Conservation (phyloP, 2,797 vertebrate genomes). For the Melanotaenia pygmaea region DNA sequence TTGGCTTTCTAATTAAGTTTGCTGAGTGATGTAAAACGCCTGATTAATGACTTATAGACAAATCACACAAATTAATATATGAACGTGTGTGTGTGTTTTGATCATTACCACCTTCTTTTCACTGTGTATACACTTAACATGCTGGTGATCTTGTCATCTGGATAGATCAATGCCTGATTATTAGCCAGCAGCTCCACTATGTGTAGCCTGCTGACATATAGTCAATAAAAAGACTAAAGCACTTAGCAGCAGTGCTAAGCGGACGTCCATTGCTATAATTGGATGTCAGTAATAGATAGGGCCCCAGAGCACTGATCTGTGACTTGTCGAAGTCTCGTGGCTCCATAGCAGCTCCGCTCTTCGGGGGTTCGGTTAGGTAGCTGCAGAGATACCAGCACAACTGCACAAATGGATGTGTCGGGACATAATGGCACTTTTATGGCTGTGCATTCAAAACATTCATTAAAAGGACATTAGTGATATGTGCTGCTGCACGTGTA, state of each 20-base stretch:
- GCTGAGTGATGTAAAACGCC: conserved; percentile 32
- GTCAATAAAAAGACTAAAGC: conserved; percentile 77
- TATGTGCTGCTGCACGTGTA: conserved; percentile 45
- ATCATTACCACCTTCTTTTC: not conserved
- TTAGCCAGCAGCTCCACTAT: conserved; percentile 57
- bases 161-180: conserved; percentile 67
- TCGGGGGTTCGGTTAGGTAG: not conserved
- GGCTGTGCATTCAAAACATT: conserved; percentile 68
- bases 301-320: conserved; percentile 71
- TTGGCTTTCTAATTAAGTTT: conserved; percentile 51
- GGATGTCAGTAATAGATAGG: conserved; percentile 76
- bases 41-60: conserved; percentile 12
- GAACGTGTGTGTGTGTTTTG: not conserved
- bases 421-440: conserved; percentile 66
- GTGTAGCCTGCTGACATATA: conserved; percentile 59
- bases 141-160: conserved; percentile 48
- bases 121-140: conserved; percentile 33
- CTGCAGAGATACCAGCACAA: conserved; percentile 4
- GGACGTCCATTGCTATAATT: conserved; percentile 75
- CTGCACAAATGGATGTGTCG: conserved; percentile 50
- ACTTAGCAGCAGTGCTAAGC: conserved; percentile 70
- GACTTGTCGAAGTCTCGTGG: conserved; percentile 62
- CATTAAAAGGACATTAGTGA: conserved; percentile 75
- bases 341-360: conserved; percentile 51
- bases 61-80: not conserved